These are phyloP conservation scores for Drosophila lacicola DNA, from an alignment of 2,888 invertebrate species.

Conservation along the genomic window DNA sequence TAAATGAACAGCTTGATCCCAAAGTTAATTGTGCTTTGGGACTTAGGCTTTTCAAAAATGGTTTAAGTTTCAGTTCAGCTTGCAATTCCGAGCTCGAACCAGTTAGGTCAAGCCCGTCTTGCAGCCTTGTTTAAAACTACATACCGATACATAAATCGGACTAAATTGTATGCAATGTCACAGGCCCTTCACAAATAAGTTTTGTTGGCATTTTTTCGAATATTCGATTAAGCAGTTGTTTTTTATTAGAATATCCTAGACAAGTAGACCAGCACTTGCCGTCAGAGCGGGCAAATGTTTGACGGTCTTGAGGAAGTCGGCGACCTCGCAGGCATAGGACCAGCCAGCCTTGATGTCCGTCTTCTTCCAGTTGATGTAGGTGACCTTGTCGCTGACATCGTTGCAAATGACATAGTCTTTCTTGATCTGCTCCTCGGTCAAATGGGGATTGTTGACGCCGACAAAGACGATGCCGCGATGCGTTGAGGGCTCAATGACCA, in stretches of 20 bases:
- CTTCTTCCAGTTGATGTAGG: slow-evolving; percentile 80
- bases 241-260: slow-evolving; percentile 60
- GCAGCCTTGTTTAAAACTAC: no score
- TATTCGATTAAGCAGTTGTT: slow-evolving; percentile 14
- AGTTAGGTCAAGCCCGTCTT: no score
- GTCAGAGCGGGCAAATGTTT: slow-evolving; percentile 73
- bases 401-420: slow-evolving; percentile 79
- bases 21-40: no score
- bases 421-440: slow-evolving; percentile 75
- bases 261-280: slow-evolving; percentile 73
- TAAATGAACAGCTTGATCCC: no score
- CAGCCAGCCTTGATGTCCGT: slow-evolving; percentile 78
- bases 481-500: slow-evolving; percentile 86
- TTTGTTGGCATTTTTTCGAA: neutral
- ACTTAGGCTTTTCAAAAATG: no score
- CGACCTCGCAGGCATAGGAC: slow-evolving; percentile 82
- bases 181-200: neutral
- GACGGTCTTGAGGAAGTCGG: slow-evolving; percentile 72
- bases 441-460: slow-evolving; percentile 85
- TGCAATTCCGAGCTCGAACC: no score
- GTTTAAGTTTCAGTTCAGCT: no score
- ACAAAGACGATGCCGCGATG: slow-evolving; percentile 86
- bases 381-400: slow-evolving; percentile 78
- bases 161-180: no score
- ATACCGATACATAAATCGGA: no score